These are phyloP conservation scores for Resseliella maxima DNA, from an alignment of 2,888 invertebrate species.

Conservation along the genomic window DNA sequence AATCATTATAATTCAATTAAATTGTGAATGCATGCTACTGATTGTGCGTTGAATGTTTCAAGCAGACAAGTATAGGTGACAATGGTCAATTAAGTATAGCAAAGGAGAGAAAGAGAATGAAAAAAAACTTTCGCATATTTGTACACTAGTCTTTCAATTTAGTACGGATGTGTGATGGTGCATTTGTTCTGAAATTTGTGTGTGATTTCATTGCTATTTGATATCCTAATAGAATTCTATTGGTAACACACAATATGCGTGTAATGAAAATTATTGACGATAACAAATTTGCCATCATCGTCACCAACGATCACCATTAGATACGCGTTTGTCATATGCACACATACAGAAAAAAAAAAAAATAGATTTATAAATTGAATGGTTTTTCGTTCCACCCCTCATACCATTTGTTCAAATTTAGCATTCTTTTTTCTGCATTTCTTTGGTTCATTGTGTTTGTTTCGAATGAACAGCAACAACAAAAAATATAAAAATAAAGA, in stretches of 20 bases:
- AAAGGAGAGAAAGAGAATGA: too few species aligned
- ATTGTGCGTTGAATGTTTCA: neutral
- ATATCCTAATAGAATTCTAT: conserved; percentile 9
- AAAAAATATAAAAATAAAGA: neutral
- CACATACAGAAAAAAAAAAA: neutral
- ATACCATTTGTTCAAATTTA: neutral
- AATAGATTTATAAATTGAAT: too few species aligned
- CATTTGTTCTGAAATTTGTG: neutral
- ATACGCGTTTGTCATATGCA: neutral
- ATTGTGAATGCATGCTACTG: neutral
- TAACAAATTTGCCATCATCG: conserved; percentile 32
- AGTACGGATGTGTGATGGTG: neutral
- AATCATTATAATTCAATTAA: conserved; percentile 34
- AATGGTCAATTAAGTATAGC: neutral
- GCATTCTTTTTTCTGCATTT: neutral
- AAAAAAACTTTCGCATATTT: too few species aligned
- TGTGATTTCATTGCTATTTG: neutral
- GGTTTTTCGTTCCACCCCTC: neutral
- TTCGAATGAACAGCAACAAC: neutral
- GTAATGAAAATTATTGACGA: conserved; percentile 8
- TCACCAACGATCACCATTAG: conserved; percentile 15
- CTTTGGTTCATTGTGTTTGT: neutral
- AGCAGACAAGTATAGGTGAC: too few species aligned
- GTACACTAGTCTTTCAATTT: neutral
- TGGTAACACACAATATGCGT: neutral